Conservation (phyloP, 2,113 vertebrate species). For the Gavialis gangeticus region DNA sequence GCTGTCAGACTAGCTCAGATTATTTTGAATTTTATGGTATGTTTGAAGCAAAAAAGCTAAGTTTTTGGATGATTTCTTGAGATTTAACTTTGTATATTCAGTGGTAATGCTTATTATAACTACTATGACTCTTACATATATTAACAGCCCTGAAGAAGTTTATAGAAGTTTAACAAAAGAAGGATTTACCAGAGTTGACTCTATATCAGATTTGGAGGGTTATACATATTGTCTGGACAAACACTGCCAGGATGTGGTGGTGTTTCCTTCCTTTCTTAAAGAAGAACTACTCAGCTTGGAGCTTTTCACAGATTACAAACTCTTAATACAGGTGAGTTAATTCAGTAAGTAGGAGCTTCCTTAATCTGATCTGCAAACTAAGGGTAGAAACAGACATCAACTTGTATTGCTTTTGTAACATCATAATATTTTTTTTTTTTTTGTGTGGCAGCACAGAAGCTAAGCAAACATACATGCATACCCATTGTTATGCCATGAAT, state of each 20-base stretch:
- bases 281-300: conserved; percentile 80
- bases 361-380: not conserved
- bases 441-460: too few relatives aligned
- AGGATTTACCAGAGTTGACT: conserved; percentile 84
- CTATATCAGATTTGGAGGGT: conserved; percentile 75
- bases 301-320: conserved; percentile 84
- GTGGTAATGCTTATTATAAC: not conserved
- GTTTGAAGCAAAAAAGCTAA: not conserved
- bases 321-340: conserved; percentile 89
- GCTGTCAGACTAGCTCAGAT: not conserved
- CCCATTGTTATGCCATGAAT: too few relatives aligned
- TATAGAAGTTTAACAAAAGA: conserved; percentile 76
- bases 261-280: conserved; percentile 87
- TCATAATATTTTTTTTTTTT: too few relatives aligned
- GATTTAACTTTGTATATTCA: not conserved
- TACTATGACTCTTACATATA: conserved; percentile 10
- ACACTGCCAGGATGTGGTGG: conserved; percentile 86
- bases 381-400: too few relatives aligned
- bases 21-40: not conserved
- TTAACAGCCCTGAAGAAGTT: conserved; percentile 86
- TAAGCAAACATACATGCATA: too few relatives aligned
- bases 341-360: not conserved
- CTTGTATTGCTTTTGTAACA: too few relatives aligned
- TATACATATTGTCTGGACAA: conserved; percentile 85
- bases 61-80: not conserved